Evolutionary conservation across 2,888 invertebrate species (phyloP).

Genomic region (Tricholauxania praeusta): DNA sequence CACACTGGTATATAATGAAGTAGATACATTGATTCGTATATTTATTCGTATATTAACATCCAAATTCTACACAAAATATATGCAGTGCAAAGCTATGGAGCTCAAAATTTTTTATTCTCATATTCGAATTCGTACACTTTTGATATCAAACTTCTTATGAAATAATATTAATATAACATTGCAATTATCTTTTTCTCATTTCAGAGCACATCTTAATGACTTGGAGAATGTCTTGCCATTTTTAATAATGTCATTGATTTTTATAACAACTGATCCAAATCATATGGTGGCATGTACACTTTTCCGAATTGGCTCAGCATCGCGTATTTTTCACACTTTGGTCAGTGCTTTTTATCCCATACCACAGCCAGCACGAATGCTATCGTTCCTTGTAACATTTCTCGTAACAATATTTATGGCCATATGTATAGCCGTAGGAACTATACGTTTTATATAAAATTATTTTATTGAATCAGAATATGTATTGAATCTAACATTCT

Average conservation of each 20-base stretch:
- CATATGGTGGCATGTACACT: conserved; percentile 69
- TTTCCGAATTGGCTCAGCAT: conserved; percentile 71
- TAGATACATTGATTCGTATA: too few relatives aligned
- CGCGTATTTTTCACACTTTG: conserved; percentile 73
- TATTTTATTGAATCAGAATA: background rate
- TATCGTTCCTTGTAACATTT: conserved; percentile 68
- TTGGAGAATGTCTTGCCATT: conserved; percentile 76
- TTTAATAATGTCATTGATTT: conserved; percentile 71
- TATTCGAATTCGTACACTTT: too few relatives aligned
- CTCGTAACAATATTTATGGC: conserved; percentile 70
- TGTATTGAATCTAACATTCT: too few relatives aligned
- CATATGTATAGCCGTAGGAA: conserved; percentile 59
- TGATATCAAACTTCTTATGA: too few relatives aligned
- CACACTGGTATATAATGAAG: too few relatives aligned
- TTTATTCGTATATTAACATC: too few relatives aligned
- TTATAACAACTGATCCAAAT: conserved; percentile 71
- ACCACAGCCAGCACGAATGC: conserved; percentile 71
- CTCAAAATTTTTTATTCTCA: too few relatives aligned
- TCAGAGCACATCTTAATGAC: conserved; percentile 77
- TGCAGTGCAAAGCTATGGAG: too few relatives aligned
- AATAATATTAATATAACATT: background rate
- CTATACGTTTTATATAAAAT: conserved; percentile 50
- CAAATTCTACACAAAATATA: too few relatives aligned
- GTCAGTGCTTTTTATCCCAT: conserved; percentile 73
- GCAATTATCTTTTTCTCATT: conserved; percentile 47